Base-by-base conservation (phyloP, 92 coral and sea anemone genomes). In the Anthopleura xanthogrammica region DNA sequence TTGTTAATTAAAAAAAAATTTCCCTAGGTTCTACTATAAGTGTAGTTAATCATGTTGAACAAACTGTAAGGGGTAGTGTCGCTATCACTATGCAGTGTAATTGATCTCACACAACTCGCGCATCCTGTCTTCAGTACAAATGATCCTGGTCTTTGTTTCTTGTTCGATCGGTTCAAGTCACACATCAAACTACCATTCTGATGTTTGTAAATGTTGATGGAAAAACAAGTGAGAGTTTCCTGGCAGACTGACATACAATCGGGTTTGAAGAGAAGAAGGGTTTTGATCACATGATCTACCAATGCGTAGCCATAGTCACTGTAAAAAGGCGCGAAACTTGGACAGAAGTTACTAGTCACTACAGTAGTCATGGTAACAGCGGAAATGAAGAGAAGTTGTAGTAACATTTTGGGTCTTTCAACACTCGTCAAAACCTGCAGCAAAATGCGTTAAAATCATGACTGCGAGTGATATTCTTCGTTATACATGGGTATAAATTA, bases 101-200 rank as follows among this genome's bases (percentile, higher is more conserved):
- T 29, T 29, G 36, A 29, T 29, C 36, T 29, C 36, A 29, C 36
- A 29, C 36, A 29, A 29, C n/a, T n/a, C n/a, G n/a, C 41, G 52
- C 4, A 72, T 39, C 48, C 77, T 39, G 46, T 23, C 16, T 40
- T 72, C 2, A 2, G 19, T 72, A 42, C 52, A 16, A 72, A 36
- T 39, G 43, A 39, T 39, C 12, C 7, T 14, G 77, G 77, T 0
- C 16, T 72, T 72, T 72, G 77, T 42, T 72, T 72, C 52, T 72
- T 72, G 52, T 39, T 72, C 24, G 77, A 72, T 72, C 77, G 52
- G 19, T 72, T 72, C 77, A 72, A 72, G 43, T 72, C 77, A 72
- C 77, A 40, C 42, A 12, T 72, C 1, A 8, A 36, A 22, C 48
- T 19, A 40, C 77, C 77, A 40, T 40, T 36, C 12, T 72, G 76